Percentiles rank a stretch among this genome's conserved stretches.
Evolutionary conservation across 1,140 invertebrate species (phyloP).

Genomic region (Hypsibius dujardini): DNA sequence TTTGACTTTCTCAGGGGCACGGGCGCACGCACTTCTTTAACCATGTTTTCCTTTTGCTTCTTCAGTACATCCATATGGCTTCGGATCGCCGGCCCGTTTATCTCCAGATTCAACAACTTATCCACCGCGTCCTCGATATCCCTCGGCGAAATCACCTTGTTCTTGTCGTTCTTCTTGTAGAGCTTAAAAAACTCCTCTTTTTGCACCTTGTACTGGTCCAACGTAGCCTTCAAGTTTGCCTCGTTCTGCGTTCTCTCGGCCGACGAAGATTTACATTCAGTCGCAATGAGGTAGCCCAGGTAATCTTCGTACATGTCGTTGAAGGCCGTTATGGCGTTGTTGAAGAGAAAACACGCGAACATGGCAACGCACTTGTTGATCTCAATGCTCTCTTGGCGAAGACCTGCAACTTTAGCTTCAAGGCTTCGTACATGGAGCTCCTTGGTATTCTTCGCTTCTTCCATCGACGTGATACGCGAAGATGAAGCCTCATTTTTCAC

Average conservation of each 20-base stretch:
- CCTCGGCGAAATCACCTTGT: neutral
- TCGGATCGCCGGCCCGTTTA: neutral
- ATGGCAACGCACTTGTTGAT: neutral
- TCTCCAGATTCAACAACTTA: neutral
- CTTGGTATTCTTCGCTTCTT: neutral
- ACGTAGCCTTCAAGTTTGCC: neutral
- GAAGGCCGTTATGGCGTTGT: neutral
- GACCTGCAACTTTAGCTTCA: neutral
- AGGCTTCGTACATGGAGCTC: neutral
- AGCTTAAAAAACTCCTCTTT: neutral
- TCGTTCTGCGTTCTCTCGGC: neutral
- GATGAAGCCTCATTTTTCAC: too few relatives aligned
- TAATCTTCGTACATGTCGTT: conserved; percentile 9
- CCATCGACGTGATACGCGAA: neutral
- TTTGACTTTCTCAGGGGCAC: too few relatives aligned
- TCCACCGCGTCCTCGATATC: neutral
- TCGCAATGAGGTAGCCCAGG: neutral
- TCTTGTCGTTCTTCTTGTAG: neutral
- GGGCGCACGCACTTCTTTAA: too few relatives aligned
- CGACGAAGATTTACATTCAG: neutral
- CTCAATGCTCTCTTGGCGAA: neutral
- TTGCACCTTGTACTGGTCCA: neutral
- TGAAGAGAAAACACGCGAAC: neutral
- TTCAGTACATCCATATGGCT: neutral
- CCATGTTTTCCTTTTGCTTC: too few relatives aligned